Evolutionary conservation across 2,888 invertebrate genomes (phyloP).

Genomic region (Rhagium mordax): DNA sequence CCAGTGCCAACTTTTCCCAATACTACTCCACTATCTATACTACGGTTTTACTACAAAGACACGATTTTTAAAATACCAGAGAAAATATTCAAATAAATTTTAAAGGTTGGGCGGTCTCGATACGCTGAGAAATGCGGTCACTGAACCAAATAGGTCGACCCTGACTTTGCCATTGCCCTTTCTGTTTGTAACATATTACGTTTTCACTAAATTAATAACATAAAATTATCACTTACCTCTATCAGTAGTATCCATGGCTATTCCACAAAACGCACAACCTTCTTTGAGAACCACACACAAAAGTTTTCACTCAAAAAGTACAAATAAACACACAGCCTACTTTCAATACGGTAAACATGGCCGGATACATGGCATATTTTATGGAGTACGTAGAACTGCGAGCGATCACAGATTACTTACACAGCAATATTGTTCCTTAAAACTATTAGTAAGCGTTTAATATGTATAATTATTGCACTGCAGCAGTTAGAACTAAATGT

Average conservation of each 20-base stretch:
- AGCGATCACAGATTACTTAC: slow-evolving; percentile 13
- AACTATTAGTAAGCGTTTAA: slow-evolving; percentile 13
- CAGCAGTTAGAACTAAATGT: background rate
- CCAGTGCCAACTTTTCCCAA: background rate
- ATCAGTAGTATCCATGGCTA: slow-evolving; percentile 50
- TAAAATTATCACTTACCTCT: slow-evolving; percentile 45
- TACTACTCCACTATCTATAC: background rate
- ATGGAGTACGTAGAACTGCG: background rate
- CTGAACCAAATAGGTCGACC: slow-evolving; percentile 76
- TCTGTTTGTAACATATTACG: slow-evolving; percentile 54
- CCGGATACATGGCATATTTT: slow-evolving; percentile 52
- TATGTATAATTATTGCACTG: slow-evolving; percentile 7
- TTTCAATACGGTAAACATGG: slow-evolving; percentile 69
- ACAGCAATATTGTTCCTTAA: slow-evolving; percentile 7
- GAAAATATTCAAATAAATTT: slow-evolving; percentile 10
- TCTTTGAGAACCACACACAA: slow-evolving; percentile 50
- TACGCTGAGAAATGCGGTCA: slow-evolving; percentile 72
- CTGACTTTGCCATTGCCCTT: slow-evolving; percentile 77
- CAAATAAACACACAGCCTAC: slow-evolving; percentile 66
- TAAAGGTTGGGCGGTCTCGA: slow-evolving; percentile 36
- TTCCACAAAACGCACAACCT: slow-evolving; percentile 3
- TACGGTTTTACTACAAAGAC: background rate
- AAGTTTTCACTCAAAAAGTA: slow-evolving; percentile 63
- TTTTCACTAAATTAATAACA: slow-evolving; percentile 20
- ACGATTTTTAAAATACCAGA: background rate